These are phyloP conservation scores for Eilema depressum DNA, from an alignment of 2,888 invertebrate genomes.

Conservation along the genomic window DNA sequence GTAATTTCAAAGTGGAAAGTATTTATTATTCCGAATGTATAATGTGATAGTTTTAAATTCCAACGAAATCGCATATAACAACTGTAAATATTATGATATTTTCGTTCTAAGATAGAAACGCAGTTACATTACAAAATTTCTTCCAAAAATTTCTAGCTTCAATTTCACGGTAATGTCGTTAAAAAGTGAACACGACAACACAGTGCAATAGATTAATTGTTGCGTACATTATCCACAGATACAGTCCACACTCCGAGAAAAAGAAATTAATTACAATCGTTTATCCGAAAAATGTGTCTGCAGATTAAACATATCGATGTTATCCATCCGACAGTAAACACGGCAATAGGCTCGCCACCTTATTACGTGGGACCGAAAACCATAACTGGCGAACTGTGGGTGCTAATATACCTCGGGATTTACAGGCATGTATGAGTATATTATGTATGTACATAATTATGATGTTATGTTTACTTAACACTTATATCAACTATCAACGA, in stretches of 20 bases:
- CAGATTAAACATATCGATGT: background rate
- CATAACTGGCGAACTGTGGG: too few relatives aligned
- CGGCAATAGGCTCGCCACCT: too few relatives aligned
- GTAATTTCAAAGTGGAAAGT: background rate
- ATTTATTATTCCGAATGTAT: background rate
- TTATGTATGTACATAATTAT: too few relatives aligned
- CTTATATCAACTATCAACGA: too few relatives aligned
- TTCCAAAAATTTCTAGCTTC: constrained; percentile 1
- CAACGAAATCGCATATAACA: background rate
- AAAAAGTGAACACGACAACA: constrained; percentile 20
- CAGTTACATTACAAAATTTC: constrained; percentile 1
- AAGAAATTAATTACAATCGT: background rate
- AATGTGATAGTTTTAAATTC: background rate
- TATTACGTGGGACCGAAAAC: too few relatives aligned
- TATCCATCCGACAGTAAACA: too few relatives aligned
- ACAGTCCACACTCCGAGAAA: background rate
- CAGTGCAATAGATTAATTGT: constrained; percentile 18
- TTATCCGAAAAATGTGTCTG: background rate
- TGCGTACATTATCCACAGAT: constrained; percentile 6
- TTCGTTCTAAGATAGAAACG: background rate
- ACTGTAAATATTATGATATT: background rate
- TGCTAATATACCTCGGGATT: too few relatives aligned
- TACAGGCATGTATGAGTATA: too few relatives aligned
- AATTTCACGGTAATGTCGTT: constrained; percentile 15
- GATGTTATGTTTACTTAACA: too few relatives aligned